phyloP scores from a whole-genome alignment of 1,140 invertebrate genomes.

The Drosophila auraria region DNA sequence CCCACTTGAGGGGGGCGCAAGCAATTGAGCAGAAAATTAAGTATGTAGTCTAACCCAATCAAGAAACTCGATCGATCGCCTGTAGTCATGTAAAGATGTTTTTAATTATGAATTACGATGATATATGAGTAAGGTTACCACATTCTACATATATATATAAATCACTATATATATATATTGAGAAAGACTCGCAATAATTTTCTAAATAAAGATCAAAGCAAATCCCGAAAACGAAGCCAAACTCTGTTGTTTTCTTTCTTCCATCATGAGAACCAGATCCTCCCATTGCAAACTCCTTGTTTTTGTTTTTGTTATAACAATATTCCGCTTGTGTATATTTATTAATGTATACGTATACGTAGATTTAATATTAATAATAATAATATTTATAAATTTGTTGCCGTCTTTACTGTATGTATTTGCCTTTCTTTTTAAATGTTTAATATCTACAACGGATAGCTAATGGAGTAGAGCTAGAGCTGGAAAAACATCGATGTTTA shows the following conservation, averaged over 20 bases:
- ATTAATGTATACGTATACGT: conserved; percentile 39
- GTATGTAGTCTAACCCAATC: conserved; percentile 37
- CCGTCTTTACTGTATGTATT: conserved; percentile 56
- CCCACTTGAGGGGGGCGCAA: neutral
- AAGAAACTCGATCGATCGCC: conserved; percentile 41
- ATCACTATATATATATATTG: conserved; percentile 49
- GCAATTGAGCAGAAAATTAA: conserved; percentile 24
- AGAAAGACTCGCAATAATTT: conserved; percentile 78
- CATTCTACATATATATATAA: conserved; percentile 53
- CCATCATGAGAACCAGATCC: too few relatives aligned
- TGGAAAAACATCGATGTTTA: neutral
- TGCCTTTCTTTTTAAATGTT: conserved; percentile 41
- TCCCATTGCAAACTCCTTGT: neutral
- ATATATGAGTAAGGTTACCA: conserved; percentile 33
- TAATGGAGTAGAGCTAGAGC: conserved; percentile 1
- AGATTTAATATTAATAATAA: conserved; percentile 45
- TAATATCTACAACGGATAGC: conserved; percentile 66
- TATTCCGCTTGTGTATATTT: conserved; percentile 55
- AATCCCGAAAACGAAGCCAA: conserved; percentile 23
- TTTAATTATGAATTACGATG: conserved; percentile 65
- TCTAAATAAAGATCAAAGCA: conserved; percentile 53
- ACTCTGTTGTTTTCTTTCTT: conserved; percentile 26
- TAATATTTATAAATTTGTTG: conserved; percentile 52
- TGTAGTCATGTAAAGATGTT: conserved; percentile 73
- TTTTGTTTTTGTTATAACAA: conserved; percentile 24